Evolutionary conservation across 2,888 invertebrate genomes (phyloP).

Genomic region (Limnephilus marmoratus): DNA sequence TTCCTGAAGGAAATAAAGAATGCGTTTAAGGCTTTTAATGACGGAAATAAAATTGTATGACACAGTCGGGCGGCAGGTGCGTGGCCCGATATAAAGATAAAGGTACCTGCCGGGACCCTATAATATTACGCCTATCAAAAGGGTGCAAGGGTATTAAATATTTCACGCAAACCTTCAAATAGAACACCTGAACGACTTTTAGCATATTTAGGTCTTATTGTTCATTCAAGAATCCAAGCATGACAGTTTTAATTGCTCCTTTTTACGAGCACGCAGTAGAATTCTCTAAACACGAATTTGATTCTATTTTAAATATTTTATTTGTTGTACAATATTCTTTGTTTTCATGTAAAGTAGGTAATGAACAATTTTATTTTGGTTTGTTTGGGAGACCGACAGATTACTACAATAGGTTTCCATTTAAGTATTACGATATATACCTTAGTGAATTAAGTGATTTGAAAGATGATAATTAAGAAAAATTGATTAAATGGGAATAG

Average conservation of each 20-base stretch:
- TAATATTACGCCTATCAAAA: background rate
- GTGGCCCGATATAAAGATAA: background rate
- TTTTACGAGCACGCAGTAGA: background rate
- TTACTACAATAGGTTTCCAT: too few species aligned
- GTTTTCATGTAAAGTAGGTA: background rate
- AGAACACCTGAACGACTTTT: background rate
- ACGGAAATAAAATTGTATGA: background rate
- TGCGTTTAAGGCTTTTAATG: background rate
- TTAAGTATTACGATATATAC: too few species aligned
- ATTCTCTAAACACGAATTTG: background rate
- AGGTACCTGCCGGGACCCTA: background rate
- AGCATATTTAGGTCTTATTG: background rate
- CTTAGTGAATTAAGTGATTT: too few species aligned
- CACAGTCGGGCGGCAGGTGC: conserved; percentile 2
- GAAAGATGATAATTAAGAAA: too few species aligned
- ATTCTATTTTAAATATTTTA: background rate
- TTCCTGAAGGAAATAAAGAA: background rate
- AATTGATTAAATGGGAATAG: too few species aligned
- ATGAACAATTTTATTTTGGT: too few species aligned
- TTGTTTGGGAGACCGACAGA: too few species aligned
- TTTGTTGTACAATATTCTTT: background rate
- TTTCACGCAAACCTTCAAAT: background rate
- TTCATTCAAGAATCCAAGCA: background rate
- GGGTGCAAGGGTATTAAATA: background rate
- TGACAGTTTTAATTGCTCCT: background rate